Conservation (phyloP, 1,140 invertebrate genomes). For the Tetraneura akinire region DNA sequence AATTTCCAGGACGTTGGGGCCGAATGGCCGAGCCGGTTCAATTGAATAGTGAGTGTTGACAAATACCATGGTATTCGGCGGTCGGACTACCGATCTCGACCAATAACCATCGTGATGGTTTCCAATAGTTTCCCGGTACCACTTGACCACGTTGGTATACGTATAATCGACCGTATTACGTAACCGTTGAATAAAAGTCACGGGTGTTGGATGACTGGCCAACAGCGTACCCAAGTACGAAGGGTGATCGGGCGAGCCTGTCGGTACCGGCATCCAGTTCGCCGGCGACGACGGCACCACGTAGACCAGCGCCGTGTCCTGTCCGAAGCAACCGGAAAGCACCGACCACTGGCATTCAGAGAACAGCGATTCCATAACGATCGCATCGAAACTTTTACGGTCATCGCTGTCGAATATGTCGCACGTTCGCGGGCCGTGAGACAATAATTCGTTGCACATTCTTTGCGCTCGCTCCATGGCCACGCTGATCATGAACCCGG, state of each 20-base stretch:
- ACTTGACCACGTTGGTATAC: background rate
- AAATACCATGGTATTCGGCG: conserved; percentile 60
- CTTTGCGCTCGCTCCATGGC: background rate
- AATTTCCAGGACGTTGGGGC: conserved; percentile 63
- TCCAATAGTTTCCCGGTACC: background rate
- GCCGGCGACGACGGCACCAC: background rate
- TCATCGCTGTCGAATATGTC: background rate
- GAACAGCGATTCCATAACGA: background rate
- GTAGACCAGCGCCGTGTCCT: background rate
- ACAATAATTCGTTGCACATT: background rate
- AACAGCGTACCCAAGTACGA: background rate
- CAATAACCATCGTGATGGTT: too few species aligned
- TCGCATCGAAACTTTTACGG: background rate
- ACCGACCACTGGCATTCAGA: background rate
- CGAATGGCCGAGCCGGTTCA: conserved; percentile 60
- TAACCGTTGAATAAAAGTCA: background rate
- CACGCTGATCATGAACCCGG: background rate
- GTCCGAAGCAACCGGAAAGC: background rate
- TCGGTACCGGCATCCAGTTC: conserved; percentile 8
- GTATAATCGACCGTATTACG: background rate
- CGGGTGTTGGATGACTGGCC: background rate
- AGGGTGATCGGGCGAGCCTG: background rate
- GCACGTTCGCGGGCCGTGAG: background rate
- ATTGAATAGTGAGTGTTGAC: conserved; percentile 64
- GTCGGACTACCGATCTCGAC: background rate